These are phyloP conservation scores for Apeltes quadracus DNA, from an alignment of 2,113 vertebrate species.

Conservation along the genomic window DNA sequence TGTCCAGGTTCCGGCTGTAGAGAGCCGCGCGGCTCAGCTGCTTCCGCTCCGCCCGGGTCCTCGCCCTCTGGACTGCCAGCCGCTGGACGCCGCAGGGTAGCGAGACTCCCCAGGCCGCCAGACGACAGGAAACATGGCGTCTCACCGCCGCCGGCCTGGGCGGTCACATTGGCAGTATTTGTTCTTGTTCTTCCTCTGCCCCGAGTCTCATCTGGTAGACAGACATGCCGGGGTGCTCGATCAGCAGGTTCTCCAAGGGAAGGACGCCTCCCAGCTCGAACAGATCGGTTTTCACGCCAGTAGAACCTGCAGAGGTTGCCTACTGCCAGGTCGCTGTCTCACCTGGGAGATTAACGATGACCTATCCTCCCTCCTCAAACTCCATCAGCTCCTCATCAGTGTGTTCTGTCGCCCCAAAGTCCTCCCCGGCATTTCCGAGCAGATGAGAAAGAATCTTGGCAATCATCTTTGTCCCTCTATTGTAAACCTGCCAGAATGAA, in stretches of 20 bases:
- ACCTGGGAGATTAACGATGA: constrained; percentile 79
- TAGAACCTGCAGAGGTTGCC: not conserved
- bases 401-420: constrained; percentile 16
- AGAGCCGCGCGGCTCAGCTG: constrained; percentile 72
- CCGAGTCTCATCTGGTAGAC: constrained; percentile 73
- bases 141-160: constrained; percentile 70
- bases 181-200: constrained; percentile 47
- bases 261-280: constrained; percentile 26
- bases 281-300: not conserved
- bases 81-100: constrained; percentile 50
- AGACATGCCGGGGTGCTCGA: constrained; percentile 82
- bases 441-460: constrained; percentile 77
- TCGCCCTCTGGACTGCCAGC: constrained; percentile 58
- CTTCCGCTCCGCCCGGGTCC: constrained; percentile 55
- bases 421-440: constrained; percentile 55
- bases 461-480: constrained; percentile 66
- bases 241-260: constrained; percentile 79
- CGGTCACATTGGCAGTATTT: constrained; percentile 30
- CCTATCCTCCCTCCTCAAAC: constrained; percentile 80
- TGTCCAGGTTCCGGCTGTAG: constrained; percentile 75
- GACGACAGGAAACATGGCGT: constrained; percentile 64
- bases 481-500: constrained; percentile 5
- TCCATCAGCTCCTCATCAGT: constrained; percentile 66
- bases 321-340: constrained; percentile 2
- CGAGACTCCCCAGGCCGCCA: constrained; percentile 70